These are phyloP conservation scores for Conus ventricosus DNA, from an alignment of 1,140 invertebrate genomes.

Conservation along the genomic window DNA sequence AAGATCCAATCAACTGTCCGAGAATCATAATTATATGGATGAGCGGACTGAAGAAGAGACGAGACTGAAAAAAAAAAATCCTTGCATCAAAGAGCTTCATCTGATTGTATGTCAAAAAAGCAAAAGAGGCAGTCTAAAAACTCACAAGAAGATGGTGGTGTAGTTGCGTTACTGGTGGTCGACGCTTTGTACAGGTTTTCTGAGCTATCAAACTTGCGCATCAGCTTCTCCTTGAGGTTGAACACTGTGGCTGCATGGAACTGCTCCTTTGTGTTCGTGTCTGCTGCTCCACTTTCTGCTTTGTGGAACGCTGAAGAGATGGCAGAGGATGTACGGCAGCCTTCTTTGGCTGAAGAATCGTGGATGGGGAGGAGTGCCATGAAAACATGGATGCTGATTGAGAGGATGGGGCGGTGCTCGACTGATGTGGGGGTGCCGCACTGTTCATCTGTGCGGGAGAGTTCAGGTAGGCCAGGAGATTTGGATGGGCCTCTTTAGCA, in stretches of 20 bases:
- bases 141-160: not conserved
- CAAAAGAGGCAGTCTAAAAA: not conserved
- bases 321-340: not conserved
- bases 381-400: not conserved
- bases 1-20: too few species aligned
- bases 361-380: not conserved
- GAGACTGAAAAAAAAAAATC: not conserved
- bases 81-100: too few species aligned
- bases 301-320: not conserved
- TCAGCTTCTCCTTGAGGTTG: slow-evolving; percentile 66
- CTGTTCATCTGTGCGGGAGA: slow-evolving; percentile 19
- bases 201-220: slow-evolving; percentile 64
- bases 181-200: slow-evolving; percentile 62
- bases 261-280: slow-evolving; percentile 48
- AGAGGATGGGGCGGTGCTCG: not conserved
- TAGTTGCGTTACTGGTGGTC: not conserved
- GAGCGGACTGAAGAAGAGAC: too few species aligned
- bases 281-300: not conserved
- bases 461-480: slow-evolving; percentile 66
- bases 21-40: too few species aligned
- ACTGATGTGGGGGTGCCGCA: not conserved
- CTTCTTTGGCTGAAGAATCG: not conserved
- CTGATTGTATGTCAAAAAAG: slow-evolving; percentile 5
- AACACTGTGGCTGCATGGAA: slow-evolving; percentile 62
- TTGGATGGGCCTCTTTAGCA: slow-evolving; percentile 67